Conservation (phyloP, 2,888 invertebrate genomes). For the Euproctis similis region DNA sequence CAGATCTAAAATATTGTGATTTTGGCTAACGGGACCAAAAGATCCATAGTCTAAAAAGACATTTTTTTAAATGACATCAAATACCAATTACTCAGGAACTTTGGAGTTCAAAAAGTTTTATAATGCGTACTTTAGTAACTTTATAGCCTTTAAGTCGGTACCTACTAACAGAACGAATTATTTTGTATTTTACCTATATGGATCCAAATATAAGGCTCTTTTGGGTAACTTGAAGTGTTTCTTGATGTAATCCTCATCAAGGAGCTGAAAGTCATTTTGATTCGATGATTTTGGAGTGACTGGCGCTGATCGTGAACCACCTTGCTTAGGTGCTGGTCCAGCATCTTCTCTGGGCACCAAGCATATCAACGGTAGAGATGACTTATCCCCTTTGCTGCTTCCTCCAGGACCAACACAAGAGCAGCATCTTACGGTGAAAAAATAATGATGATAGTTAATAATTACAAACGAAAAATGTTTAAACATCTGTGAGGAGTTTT, state of each 20-base stretch:
- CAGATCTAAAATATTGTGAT: too few species aligned
- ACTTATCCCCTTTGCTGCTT: constrained; percentile 18
- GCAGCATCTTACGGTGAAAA: constrained; percentile 39
- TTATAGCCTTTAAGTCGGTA: too few species aligned
- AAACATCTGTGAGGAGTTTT: too few species aligned
- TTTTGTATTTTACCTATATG: constrained; percentile 44
- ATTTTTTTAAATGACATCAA: too few species aligned
- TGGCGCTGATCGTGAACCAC: constrained; percentile 15
- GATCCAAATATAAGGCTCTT: constrained; percentile 54
- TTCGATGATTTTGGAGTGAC: constrained; percentile 2
- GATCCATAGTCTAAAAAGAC: too few species aligned
- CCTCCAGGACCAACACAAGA: constrained; percentile 26
- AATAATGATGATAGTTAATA: too few species aligned
- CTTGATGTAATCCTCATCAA: constrained; percentile 54
- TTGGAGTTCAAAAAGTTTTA: too few species aligned
- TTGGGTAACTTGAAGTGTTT: constrained; percentile 55
- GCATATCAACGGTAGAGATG: constrained; percentile 51
- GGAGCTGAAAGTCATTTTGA: constrained; percentile 35
- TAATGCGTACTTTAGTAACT: too few species aligned
- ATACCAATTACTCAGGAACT: too few species aligned
- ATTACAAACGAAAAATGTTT: too few species aligned
- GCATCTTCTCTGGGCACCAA: constrained; percentile 48
- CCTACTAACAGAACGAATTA: too few species aligned
- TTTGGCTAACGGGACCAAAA: too few species aligned
- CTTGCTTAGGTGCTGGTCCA: constrained; percentile 5